phyloP scores from a whole-genome alignment of 2,113 vertebrate species.

The Apistogramma diplotaenia region DNA sequence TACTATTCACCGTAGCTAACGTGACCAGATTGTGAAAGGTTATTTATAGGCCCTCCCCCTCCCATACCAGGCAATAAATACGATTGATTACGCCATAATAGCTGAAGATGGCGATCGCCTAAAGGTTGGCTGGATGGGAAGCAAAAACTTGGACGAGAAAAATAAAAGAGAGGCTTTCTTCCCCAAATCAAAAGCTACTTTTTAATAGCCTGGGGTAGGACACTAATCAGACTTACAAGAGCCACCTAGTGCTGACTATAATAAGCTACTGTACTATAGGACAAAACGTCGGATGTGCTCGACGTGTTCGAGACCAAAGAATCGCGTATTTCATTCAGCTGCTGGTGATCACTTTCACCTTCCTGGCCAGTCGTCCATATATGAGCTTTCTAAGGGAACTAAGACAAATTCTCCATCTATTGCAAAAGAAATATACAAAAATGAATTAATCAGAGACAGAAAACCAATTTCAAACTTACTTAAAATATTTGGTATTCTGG shows the following conservation, averaged over 20 bases:
- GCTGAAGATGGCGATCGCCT: constrained; percentile 9
- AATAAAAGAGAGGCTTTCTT: constrained; percentile 40
- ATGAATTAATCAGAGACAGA: neutral
- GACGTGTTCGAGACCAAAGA: constrained; percentile 12
- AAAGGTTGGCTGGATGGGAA: constrained; percentile 15
- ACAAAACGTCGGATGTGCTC: neutral
- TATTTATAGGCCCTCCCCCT: constrained; percentile 14
- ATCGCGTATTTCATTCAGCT: neutral
- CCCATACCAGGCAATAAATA: constrained; percentile 31
- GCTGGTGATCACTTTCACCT: neutral
- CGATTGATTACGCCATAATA: constrained; percentile 46
- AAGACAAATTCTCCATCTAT: too few species aligned
- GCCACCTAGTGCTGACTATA: neutral
- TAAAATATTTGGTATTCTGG: neutral
- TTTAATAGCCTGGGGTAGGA: neutral
- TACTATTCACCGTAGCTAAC: constrained; percentile 4
- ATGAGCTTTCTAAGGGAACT: neutral
- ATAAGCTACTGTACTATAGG: neutral
- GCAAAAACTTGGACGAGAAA: neutral
- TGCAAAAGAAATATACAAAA: neutral
- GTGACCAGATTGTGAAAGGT: constrained; percentile 15
- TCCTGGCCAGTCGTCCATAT: neutral
- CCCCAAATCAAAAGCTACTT: constrained; percentile 6
- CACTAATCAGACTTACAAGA: constrained; percentile 19
- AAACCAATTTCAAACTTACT: neutral